These are phyloP conservation scores for Aerospiza tachiro DNA, from an alignment of 2,797 vertebrate species.

Conservation along the genomic window DNA sequence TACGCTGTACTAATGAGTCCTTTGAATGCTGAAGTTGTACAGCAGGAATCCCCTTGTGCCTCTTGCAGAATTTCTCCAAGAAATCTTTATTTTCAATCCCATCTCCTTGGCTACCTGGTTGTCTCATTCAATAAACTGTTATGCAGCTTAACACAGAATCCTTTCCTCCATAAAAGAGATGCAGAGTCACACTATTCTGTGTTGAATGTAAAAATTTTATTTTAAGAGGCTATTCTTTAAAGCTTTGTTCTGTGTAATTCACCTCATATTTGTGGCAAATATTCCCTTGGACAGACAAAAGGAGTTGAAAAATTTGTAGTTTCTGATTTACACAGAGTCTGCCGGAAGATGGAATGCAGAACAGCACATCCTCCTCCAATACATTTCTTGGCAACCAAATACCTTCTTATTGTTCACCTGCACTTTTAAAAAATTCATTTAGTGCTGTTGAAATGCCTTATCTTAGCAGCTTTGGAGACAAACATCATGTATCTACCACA, in stretches of 20 bases:
- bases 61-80: background rate
- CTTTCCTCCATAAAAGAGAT: background rate
- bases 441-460: background rate
- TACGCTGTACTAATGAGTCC: background rate
- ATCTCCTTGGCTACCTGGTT: conserved; percentile 15
- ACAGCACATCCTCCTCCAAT: background rate
- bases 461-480: background rate
- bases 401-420: background rate
- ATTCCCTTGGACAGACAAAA: background rate
- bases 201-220: background rate
- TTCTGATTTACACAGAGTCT: background rate
- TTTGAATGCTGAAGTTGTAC: conserved; percentile 2
- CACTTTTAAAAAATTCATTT: background rate
- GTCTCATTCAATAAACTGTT: conserved; percentile 30
- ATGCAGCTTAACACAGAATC: background rate
- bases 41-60: background rate
- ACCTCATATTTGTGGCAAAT: background rate
- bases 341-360: background rate
- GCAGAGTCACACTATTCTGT: background rate
- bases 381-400: background rate
- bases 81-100: background rate
- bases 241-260: background rate
- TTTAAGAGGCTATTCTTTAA: background rate
- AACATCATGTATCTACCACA: background rate
- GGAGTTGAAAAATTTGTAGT: background rate